Percentiles rank a stretch among this genome's conserved stretches.
phyloP scores from a whole-genome alignment of 2,888 invertebrate species.

The Pelosia muscerda region DNA sequence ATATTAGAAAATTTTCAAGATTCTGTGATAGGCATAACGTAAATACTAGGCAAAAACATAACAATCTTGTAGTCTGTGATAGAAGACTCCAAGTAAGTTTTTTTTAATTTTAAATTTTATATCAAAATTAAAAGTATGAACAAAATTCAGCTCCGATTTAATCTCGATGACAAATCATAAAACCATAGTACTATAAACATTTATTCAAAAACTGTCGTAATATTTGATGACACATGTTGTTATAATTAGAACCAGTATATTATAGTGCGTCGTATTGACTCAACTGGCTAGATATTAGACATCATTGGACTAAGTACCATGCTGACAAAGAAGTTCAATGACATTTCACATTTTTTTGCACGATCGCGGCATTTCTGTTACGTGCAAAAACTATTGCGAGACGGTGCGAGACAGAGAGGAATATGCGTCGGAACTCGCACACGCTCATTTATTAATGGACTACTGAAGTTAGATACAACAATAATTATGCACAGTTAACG shows the following conservation, averaged over 20 bases:
- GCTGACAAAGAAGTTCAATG: constrained; percentile 45
- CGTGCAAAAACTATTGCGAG: constrained; percentile 44
- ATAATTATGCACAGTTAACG: too few relatives aligned
- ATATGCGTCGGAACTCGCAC: background rate
- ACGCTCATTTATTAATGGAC: constrained; percentile 13
- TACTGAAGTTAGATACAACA: too few relatives aligned
- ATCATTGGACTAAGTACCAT: constrained; percentile 6
- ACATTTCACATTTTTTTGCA: constrained; percentile 40
- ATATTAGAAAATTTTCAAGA: too few relatives aligned
- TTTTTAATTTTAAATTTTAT: too few relatives aligned
- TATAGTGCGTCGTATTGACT: background rate
- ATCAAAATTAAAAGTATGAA: too few relatives aligned
- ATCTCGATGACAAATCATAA: background rate
- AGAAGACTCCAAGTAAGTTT: too few relatives aligned
- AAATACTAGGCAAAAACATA: too few relatives aligned
- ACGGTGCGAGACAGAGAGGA: constrained; percentile 34
- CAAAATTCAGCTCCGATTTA: too few relatives aligned
- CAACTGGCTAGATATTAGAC: background rate
- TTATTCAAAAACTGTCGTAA: background rate
- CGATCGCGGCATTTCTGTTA: constrained; percentile 47
- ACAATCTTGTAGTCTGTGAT: too few relatives aligned
- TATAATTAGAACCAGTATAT: background rate
- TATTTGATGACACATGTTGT: background rate
- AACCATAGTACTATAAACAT: background rate
- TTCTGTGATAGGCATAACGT: too few relatives aligned